Percentiles rank a stretch among this genome's conserved stretches.
These are phyloP conservation scores for Synergus japonicus DNA, from an alignment of 2,888 invertebrate species.

Conservation along the genomic window DNA sequence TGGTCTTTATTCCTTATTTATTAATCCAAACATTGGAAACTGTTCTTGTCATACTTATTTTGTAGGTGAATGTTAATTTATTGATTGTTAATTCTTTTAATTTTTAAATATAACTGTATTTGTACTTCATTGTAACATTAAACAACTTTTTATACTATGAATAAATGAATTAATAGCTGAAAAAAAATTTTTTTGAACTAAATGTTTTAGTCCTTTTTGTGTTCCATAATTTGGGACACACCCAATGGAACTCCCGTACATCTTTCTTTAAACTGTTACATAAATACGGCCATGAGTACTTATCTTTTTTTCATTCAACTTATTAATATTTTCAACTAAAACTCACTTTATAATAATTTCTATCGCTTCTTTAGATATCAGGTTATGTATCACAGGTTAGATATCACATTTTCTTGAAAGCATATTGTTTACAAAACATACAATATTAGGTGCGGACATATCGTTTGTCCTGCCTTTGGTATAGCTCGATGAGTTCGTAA, in stretches of 20 bases:
- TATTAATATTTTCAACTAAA: conserved; percentile 48
- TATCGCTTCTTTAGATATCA: conserved; percentile 10
- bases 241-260: neutral
- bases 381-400: too few species aligned
- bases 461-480: too few species aligned
- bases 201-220: neutral
- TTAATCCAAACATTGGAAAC: neutral
- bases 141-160: too few species aligned
- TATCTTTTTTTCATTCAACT: conserved; percentile 49
- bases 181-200: neutral
- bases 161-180: neutral
- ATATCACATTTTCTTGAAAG: too few species aligned
- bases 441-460: too few species aligned
- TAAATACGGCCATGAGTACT: conserved; percentile 48
- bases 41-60: conserved; percentile 5
- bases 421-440: too few species aligned
- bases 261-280: conserved; percentile 45
- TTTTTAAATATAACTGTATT: too few species aligned
- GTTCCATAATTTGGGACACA: neutral
- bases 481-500: too few species aligned
- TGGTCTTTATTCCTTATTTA: neutral
- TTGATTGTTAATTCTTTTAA: neutral
- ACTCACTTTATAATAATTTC: conserved; percentile 3
- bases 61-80: neutral
- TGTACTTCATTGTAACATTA: too few species aligned